phyloP scores from a whole-genome alignment of 2,113 vertebrate genomes.

The Eurypyga helias region DNA sequence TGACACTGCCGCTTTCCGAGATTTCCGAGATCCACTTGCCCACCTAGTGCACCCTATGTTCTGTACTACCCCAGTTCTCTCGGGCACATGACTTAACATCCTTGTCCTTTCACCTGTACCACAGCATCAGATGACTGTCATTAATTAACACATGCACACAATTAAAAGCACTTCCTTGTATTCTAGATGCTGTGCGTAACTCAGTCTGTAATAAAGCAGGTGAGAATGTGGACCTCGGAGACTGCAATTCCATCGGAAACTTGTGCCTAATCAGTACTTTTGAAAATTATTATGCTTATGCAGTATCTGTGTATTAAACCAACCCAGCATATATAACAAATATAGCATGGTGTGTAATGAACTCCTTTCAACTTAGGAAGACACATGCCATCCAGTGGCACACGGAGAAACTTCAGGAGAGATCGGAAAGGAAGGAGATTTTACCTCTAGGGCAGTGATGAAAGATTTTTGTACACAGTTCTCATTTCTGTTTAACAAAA shows the following conservation, averaged over 20 bases:
- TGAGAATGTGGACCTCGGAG: neutral
- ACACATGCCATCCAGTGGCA: conserved; percentile 48
- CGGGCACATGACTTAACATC: neutral
- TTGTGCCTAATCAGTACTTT: neutral
- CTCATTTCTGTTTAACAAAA: neutral
- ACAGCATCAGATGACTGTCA: neutral
- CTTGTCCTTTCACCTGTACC: neutral
- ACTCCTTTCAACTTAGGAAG: neutral
- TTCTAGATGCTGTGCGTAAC: neutral
- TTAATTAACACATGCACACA: neutral
- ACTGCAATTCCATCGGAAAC: neutral
- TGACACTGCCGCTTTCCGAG: neutral
- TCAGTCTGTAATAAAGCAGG: neutral
- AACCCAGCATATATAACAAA: neutral
- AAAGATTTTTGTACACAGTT: neutral
- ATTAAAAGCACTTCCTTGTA: neutral
- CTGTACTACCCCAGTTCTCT: neutral
- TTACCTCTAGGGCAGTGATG: neutral
- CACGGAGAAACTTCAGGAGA: neutral
- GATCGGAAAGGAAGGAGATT: neutral
- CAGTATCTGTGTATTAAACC: neutral
- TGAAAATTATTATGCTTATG: neutral
- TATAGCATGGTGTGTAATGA: neutral
- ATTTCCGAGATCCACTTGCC: neutral
- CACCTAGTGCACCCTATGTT: neutral